Percentiles rank a stretch among this genome's conserved stretches.
These are phyloP conservation scores for Synaphobranchus kaupii DNA, from an alignment of 2,797 vertebrate genomes.

Conservation along the genomic window DNA sequence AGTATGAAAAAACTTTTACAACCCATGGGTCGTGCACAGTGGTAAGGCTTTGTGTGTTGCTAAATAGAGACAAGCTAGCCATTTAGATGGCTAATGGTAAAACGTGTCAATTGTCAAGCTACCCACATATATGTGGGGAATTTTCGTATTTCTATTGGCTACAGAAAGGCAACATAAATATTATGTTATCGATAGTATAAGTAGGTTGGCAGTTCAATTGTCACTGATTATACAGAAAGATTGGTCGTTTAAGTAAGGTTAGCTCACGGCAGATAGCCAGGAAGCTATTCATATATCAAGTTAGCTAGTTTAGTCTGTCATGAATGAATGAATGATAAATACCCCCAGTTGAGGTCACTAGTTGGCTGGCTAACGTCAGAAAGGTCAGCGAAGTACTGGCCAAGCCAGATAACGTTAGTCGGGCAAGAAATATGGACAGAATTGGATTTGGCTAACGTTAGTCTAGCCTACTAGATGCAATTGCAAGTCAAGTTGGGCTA, in stretches of 20 bases:
- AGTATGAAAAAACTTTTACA: neutral
- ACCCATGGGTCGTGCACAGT: slow-evolving; percentile 29
- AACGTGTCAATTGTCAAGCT: neutral
- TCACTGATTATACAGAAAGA: neutral
- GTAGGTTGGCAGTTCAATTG: neutral
- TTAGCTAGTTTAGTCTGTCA: neutral
- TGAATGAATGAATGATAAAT: slow-evolving; percentile 3
- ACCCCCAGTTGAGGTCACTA: neutral
- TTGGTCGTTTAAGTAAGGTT: slow-evolving; percentile 7
- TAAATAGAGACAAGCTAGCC: slow-evolving; percentile 20
- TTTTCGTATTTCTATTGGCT: neutral
- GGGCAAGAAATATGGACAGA: neutral
- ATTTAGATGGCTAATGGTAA: slow-evolving; percentile 5
- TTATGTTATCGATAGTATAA: neutral
- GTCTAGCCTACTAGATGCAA: neutral
- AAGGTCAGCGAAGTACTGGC: neutral
- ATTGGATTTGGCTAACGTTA: neutral
- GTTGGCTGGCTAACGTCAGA: neutral
- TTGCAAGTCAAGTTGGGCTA: neutral
- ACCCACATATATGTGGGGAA: neutral
- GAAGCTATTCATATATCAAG: slow-evolving; percentile 5
- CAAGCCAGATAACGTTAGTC: neutral
- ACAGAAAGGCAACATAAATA: neutral
- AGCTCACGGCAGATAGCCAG: neutral
- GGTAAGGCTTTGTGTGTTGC: slow-evolving; percentile 32